Evolutionary conservation across 2,797 vertebrate species (phyloP).

Genomic region (Pygocentrus nattereri): DNA sequence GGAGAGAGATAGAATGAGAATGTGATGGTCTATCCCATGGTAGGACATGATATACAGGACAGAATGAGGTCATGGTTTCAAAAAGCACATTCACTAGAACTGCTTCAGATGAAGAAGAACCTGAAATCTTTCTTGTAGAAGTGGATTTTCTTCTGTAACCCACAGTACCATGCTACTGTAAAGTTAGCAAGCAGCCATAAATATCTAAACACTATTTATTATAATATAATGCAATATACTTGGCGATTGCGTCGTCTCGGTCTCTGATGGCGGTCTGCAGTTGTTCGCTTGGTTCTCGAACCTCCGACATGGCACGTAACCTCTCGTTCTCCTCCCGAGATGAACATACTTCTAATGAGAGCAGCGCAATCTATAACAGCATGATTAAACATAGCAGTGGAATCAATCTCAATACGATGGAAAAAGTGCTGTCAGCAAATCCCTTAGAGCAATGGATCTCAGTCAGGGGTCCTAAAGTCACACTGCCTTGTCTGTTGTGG

Average conservation of each 20-base stretch:
- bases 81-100: not conserved
- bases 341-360: constrained; percentile 91
- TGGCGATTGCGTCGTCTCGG: constrained; percentile 94
- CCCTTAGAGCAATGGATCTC: too few species aligned
- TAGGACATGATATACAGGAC: not conserved
- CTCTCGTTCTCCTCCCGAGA: constrained; percentile 89
- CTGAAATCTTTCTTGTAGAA: not conserved
- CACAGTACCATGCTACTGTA: not conserved
- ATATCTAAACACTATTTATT: not conserved
- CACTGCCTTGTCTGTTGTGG: too few species aligned
- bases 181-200: not conserved
- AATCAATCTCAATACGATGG: constrained; percentile 11
- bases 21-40: not conserved
- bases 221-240: constrained; percentile 73
- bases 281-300: constrained; percentile 87
- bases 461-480: too few species aligned
- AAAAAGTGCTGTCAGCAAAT: too few species aligned
- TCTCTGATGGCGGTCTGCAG: constrained; percentile 94
- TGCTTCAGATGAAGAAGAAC: not conserved
- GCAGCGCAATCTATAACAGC: constrained; percentile 86
- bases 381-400: not conserved
- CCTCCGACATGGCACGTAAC: constrained; percentile 84
- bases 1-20: not conserved
- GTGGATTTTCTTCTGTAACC: not conserved
- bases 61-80: constrained; percentile 5